Conservation (phyloP, 2,113 vertebrate genomes). For the Fulica atra region DNA sequence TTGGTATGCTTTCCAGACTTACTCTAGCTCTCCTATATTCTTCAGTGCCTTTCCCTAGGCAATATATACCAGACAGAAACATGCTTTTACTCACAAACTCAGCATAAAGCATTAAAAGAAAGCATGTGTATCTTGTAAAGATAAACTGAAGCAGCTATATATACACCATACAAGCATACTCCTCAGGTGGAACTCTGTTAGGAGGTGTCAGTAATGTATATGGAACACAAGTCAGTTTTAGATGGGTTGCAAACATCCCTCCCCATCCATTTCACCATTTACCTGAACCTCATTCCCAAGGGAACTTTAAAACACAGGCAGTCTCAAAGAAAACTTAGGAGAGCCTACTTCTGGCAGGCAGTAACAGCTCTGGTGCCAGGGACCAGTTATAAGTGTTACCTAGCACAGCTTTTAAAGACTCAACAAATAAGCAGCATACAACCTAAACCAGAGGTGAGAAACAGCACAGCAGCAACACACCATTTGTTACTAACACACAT, state of each 20-base stretch:
- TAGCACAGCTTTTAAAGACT: not conserved
- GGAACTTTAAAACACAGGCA: no score
- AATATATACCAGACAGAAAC: not conserved
- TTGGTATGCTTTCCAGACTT: not conserved
- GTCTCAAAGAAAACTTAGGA: not conserved
- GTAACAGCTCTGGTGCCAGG: not conserved
- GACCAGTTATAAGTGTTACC: not conserved
- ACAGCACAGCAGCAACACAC: not conserved
- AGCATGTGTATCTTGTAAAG: not conserved
- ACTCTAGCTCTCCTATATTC: not conserved
- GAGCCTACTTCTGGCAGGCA: not conserved
- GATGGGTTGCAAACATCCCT: not conserved
- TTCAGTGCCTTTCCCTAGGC: not conserved
- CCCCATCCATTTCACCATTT: not conserved
- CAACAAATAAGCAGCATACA: not conserved
- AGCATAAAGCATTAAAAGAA: not conserved
- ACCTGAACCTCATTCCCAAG: not conserved
- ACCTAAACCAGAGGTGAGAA: not conserved
- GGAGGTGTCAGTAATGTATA: not conserved
- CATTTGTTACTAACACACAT: not conserved
- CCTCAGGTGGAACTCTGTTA: accelerated
- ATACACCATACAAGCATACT: not conserved
- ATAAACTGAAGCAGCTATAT: not conserved
- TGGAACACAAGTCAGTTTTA: not conserved
- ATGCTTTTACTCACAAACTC: not conserved